A percentile compares a stretch with the other conserved stretches of the same genome.
phyloP scores from a whole-genome alignment of 2,888 invertebrate species.

The Meloe dianella region DNA sequence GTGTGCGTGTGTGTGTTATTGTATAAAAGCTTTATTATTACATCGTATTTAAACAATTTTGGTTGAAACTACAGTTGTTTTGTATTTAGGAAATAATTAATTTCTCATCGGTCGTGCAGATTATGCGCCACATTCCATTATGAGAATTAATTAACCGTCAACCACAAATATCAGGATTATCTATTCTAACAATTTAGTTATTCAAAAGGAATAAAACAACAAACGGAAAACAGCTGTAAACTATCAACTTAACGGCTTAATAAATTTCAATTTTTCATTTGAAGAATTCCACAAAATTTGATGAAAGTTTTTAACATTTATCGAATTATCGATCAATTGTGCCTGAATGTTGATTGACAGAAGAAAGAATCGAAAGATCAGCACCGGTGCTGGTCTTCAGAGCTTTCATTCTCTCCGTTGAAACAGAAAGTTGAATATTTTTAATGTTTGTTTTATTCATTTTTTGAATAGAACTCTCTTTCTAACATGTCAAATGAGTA shows the following conservation, averaged over 20 bases:
- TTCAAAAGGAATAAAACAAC: not conserved
- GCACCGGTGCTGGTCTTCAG: too few species aligned
- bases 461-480: not conserved
- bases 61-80: too few species aligned
- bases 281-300: not conserved
- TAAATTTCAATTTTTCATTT: not conserved
- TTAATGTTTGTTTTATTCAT: not conserved
- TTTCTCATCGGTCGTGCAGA: not conserved
- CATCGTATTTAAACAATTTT: too few species aligned
- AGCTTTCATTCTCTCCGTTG: too few species aligned
- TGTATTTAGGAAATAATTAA: too few species aligned
- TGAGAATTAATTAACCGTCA: not conserved
- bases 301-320: not conserved
- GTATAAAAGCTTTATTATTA: too few species aligned
- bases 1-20: slow-evolving; percentile 13
- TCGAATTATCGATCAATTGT: not conserved
- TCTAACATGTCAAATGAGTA: not conserved
- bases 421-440: not conserved
- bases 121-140: not conserved
- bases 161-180: slow-evolving; percentile 4
- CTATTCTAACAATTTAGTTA: not conserved
- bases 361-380: not conserved
- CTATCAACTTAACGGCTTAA: not conserved
- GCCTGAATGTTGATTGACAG: not conserved
- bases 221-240: not conserved